Evolutionary conservation across 1,140 invertebrate species (phyloP).

Genomic region (Odontomachus brunneus): DNA sequence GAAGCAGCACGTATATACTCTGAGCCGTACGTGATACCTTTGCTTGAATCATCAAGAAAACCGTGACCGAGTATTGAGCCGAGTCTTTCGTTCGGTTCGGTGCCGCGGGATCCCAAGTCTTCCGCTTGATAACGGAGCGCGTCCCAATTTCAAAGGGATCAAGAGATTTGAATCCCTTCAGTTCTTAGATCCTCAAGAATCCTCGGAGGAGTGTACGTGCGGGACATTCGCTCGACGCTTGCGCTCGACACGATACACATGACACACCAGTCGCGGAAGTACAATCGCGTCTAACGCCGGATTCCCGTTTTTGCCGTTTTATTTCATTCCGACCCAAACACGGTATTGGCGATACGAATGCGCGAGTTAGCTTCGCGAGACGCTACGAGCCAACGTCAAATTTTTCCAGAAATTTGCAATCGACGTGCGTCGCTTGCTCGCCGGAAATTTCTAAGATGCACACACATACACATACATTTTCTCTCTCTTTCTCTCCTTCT

Average conservation of each 20-base stretch:
- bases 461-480: too few species aligned
- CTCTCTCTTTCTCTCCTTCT: too few species aligned
- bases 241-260: constrained; percentile 38
- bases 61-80: constrained; percentile 58
- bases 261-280: constrained; percentile 7
- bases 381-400: too few species aligned
- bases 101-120: constrained; percentile 37
- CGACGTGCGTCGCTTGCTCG: too few species aligned
- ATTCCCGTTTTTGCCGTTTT: constrained; percentile 22
- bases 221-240: constrained; percentile 31
- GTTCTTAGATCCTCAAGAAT: constrained; percentile 63
- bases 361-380: too few species aligned
- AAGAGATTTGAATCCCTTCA: constrained; percentile 62
- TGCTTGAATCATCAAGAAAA: constrained; percentile 58
- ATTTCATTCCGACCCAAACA: background rate
- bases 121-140: constrained; percentile 61
- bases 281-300: background rate
- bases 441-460: too few species aligned
- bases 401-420: too few species aligned
- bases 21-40: constrained; percentile 47
- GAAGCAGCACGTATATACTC: constrained; percentile 43
- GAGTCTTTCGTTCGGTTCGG: constrained; percentile 51
- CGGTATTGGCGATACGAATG: background rate
- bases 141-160: constrained; percentile 66
- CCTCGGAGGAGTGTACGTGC: constrained; percentile 55